A percentile compares a stretch with the other conserved stretches of the same genome.
phyloP scores from a whole-genome alignment of 2,888 invertebrate species.

The Eulithis prunata region DNA sequence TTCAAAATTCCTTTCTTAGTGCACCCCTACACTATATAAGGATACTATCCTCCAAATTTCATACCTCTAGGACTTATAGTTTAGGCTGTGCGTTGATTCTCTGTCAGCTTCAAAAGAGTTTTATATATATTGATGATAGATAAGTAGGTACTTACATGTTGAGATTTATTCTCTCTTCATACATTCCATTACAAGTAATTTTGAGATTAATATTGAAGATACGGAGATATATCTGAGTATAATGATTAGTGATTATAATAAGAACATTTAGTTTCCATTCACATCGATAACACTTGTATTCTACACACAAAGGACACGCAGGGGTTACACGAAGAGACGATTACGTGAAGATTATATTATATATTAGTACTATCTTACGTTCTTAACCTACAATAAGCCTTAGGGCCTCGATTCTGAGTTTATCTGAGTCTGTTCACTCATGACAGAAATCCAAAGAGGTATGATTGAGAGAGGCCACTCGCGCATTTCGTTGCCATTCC shows the following conservation, averaged over 20 bases:
- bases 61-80: no score
- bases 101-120: no score
- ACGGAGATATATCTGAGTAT: neutral
- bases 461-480: neutral
- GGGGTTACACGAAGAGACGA: slow-evolving; percentile 1
- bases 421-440: neutral
- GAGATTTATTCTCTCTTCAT: neutral
- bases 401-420: neutral
- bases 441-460: neutral
- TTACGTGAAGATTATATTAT: neutral
- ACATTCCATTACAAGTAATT: neutral
- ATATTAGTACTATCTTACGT: neutral
- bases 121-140: no score
- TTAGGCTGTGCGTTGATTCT: no score
- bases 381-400: neutral
- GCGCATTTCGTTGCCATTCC: no score
- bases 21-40: no score
- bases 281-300: neutral
- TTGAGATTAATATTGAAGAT: neutral
- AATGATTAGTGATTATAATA: neutral
- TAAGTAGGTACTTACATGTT: slow-evolving; percentile 1
- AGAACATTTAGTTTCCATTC: neutral
- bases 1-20: no score
- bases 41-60: no score
- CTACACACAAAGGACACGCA: slow-evolving; percentile 2